Evolutionary conservation across 1,140 invertebrate genomes (phyloP), one percentile per base, ranked within the genome.

Genomic region (Hyles vespertilio): DNA sequence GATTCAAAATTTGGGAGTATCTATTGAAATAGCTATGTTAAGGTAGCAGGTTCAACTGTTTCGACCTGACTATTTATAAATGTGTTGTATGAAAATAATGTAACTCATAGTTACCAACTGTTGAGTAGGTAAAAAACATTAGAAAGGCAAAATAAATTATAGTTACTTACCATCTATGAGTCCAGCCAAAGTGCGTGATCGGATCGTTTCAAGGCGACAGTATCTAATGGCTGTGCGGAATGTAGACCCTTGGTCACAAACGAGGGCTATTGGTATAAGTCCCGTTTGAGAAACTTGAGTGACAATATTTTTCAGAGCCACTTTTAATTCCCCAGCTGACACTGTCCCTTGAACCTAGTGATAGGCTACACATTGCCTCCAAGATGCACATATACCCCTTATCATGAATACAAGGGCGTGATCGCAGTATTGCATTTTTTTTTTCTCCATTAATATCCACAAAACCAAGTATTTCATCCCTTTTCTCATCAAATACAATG

Each of bases 161-260:
- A 40, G 4, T 40, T 46, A 56, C n/a, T 11, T 58, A 58, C 56
- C 56, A 46, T 51, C 45, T 33, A 32, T 11, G 32, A 45, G 32
- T 45, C 34, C 45, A 51, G 55, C 33, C 45, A 46, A 45, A 9
- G 34, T 61, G 9, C 54, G 36, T 33, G 43, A 12, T 55, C 34
- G 52, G 8, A 45, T 44, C 10, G 59, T 58, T 44, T 55, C 56
- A 48, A 48, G n/a, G n/a, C 53, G 53, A n/a, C 61, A 51, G n/a
- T 46, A 54, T 44, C 44, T 49, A 34, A 62, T 40, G 11, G 59
- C 56, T 32, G 59, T 40, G 32, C 64, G 12, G 56, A 66, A 66
- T 33, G 63, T 65, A 10, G 59, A 48, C 32, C 59, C 59, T 51
- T 65, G 63, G 33, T 65, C 56, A 56, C 59, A 65, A 43, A 61